A percentile compares a stretch with the other conserved stretches of the same genome.
Evolutionary conservation across 2,888 invertebrate species (phyloP).

Genomic region (Sinotaia quadrata): DNA sequence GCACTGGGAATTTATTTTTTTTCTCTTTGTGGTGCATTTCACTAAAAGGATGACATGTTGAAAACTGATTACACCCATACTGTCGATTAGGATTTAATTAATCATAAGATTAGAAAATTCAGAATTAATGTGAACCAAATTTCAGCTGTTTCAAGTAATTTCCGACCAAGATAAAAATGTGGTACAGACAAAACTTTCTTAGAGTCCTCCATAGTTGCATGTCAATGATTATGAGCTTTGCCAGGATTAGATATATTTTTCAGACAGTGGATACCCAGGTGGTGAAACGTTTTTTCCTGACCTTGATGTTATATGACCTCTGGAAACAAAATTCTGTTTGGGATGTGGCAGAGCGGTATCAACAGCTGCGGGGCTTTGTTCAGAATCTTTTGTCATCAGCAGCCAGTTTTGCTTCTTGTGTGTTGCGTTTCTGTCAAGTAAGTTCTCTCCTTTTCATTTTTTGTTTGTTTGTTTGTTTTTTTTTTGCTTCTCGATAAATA

Average conservation of each 20-base stretch:
- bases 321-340: slow-evolving; percentile 73
- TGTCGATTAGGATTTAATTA: too few relatives aligned
- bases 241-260: too few relatives aligned
- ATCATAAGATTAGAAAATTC: too few relatives aligned
- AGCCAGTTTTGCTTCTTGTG: slow-evolving; percentile 82
- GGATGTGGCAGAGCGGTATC: slow-evolving; percentile 79
- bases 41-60: too few relatives aligned
- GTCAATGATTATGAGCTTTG: too few relatives aligned
- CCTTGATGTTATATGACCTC: slow-evolving; percentile 85
- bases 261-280: slow-evolving; percentile 71
- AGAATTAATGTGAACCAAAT: too few relatives aligned
- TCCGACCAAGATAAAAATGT: too few relatives aligned
- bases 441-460: slow-evolving; percentile 5
- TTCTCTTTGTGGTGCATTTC: too few relatives aligned
- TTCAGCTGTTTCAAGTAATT: not conserved
- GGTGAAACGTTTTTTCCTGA: slow-evolving; percentile 87
- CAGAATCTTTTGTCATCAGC: slow-evolving; percentile 84
- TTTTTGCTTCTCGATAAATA: not conserved
- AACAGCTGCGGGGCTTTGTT: slow-evolving; percentile 83
- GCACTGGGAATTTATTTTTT: too few relatives aligned
- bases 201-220: too few relatives aligned
- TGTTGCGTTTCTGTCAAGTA: slow-evolving; percentile 85
- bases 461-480: not conserved
- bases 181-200: too few relatives aligned
- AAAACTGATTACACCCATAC: too few relatives aligned